These are phyloP conservation scores for Pelvicachromis taeniatus DNA, from an alignment of 2,113 vertebrate species.

Conservation along the genomic window DNA sequence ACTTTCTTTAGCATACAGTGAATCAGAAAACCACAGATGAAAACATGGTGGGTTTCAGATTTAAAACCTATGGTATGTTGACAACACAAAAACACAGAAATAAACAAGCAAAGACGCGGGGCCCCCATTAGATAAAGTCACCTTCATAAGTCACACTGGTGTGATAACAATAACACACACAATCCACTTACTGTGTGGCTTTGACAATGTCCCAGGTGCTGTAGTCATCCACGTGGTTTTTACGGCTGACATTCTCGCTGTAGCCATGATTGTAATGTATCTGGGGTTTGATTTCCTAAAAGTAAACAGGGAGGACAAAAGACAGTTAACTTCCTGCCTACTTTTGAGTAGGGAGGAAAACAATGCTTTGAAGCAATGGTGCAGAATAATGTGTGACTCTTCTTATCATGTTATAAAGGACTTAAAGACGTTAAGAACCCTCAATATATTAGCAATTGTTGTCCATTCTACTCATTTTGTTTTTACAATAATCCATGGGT, in stretches of 20 bases:
- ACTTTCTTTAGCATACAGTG: background rate
- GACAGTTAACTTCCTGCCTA: too few species aligned
- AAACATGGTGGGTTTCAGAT: background rate
- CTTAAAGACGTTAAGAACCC: background rate
- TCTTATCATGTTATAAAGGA: background rate
- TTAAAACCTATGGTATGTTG: background rate
- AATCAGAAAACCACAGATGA: background rate
- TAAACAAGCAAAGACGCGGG: background rate
- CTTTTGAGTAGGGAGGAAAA: background rate
- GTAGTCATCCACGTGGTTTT: constrained; percentile 95
- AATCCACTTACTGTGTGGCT: constrained; percentile 92
- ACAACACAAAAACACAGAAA: background rate
- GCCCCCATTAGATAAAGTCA: background rate
- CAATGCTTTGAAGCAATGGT: background rate
- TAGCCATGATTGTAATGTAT: constrained; percentile 96
- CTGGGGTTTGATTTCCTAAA: constrained; percentile 93
- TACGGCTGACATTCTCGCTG: constrained; percentile 87
- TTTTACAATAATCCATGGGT: too few species aligned
- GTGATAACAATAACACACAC: background rate
- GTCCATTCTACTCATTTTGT: too few species aligned
- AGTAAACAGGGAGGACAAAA: background rate
- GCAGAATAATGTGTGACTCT: background rate
- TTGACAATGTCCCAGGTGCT: constrained; percentile 99
- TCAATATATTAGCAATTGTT: background rate
- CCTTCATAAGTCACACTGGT: background rate